Conservation (phyloP, 2,113 vertebrate species). For the Mus spicilegus region DNA sequence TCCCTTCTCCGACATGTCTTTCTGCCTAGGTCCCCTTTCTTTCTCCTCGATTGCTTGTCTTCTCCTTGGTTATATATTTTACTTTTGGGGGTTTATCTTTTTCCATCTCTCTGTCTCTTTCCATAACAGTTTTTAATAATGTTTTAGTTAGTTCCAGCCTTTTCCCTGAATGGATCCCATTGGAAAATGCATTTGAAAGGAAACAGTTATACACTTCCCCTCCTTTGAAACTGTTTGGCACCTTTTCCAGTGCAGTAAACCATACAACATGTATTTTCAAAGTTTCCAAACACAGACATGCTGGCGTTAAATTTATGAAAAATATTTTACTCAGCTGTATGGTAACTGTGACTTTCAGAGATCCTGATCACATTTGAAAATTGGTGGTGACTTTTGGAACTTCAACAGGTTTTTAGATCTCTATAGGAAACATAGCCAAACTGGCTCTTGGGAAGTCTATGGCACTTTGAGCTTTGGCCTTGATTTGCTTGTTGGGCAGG, state of each 20-base stretch:
- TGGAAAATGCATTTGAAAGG: conserved; percentile 92
- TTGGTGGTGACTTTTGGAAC: conserved; percentile 82
- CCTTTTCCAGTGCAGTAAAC: conserved; percentile 91
- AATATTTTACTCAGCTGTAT: conserved; percentile 89
- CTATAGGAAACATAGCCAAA: conserved; percentile 71
- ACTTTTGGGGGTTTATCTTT: conserved; percentile 88
- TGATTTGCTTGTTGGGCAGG: conserved; percentile 47
- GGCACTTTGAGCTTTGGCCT: conserved; percentile 52
- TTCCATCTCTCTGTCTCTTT: conserved; percentile 91
- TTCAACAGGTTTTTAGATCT: conserved; percentile 83
- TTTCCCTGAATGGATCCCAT: conserved; percentile 91
- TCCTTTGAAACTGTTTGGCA: conserved; percentile 92
- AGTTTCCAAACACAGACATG: conserved; percentile 91
- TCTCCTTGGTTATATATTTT: conserved; percentile 85
- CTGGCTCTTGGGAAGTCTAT: conserved; percentile 53
- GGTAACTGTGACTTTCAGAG: conserved; percentile 85
- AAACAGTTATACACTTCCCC: conserved; percentile 92
- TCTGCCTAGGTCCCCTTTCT: conserved; percentile 86
- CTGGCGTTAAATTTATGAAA: conserved; percentile 91
- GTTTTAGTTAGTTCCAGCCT: conserved; percentile 93
- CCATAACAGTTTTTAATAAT: conserved; percentile 92
- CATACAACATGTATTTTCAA: conserved; percentile 92
- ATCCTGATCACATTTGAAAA: conserved; percentile 87
- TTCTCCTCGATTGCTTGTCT: conserved; percentile 83
- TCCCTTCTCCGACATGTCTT: conserved; percentile 83